Base-by-base conservation (phyloP, 2,888 invertebrate genomes). In the Drosophila leonis region DNA sequence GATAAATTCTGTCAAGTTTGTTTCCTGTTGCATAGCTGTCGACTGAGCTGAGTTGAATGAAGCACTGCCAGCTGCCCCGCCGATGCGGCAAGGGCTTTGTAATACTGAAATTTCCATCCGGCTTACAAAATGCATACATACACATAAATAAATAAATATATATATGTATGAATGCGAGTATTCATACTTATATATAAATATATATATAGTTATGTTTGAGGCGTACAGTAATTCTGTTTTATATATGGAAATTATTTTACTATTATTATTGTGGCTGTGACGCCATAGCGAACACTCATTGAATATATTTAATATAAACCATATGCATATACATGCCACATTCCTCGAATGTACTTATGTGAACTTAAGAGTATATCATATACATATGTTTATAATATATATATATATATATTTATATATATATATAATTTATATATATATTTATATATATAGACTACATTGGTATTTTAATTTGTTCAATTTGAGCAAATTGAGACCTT, bases 41-140 rank as follows among this genome's bases (percentile, higher is more conserved):
- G 63, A 44, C 63, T 60, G 49, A 37, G 35, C 52, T 52, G 51
- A 56, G 29, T 59, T 76, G 57, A 48, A 68, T 75, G 63, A 44
- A 60, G 75, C 60, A 52, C 27, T 46, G 62, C 29, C 65, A 59
- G 61, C 55, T 62, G 65, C 54, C 49, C 24, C 56, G 66, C 37
- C 42, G 59, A 42, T 55, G 44, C 24, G 54, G 60, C 62, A 63
- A 65, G 42, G 62, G 65, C 66, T 56, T 55, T 66, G 74, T 75
- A 70, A 78, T 65, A 64, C 68, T 81, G 78, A 72, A 81, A 71
- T 73, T 80, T 81, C 80, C 75, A 78, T 78, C 68, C 78, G 72
- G 67, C 55, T 77, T 78, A 64, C 49, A 63, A 61, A 59, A 60
- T 18, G 39, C 54, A 49, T 10, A 46, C 15, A 42, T 31, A 42